Evolutionary conservation across 2,888 invertebrate species (phyloP), one percentile per base, ranked within the genome.

Genomic region (Chorisops tibialis): DNA sequence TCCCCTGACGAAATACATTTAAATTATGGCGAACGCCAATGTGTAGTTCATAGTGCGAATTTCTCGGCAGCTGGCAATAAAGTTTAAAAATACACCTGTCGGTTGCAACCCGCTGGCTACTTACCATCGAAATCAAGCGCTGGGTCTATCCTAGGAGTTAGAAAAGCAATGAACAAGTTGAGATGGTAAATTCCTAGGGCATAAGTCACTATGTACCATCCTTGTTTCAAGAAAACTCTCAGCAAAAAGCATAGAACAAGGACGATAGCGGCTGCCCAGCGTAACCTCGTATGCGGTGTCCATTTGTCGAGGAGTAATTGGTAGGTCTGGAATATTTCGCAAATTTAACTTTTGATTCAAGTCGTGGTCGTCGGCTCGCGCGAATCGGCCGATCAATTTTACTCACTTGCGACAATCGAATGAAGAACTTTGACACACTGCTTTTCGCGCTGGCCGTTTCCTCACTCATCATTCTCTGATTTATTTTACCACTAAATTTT

Each of bases 131-230:
- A 91, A 80, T 94, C 93, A 83, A 93, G 87, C 43, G 94, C 94
- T 68, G 98, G 99, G 85, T 99, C 98, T 75, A 98, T 96, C 85
- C 97, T 98, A 74, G 99, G 99, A 73, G 99, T 96, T 69, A 99
- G 86, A 85, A 99, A 99, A 81, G 97, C 96, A 83, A 99, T 96
- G 82, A 99, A 97, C 79, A 99, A 84, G 82, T 99, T 99, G 78
- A 99, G 85, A 79, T 99, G 94, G 81, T 98, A 99, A 76, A 99
- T 99, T 71, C 98, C 98, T 79, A 99, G 82, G 30, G 96, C 99
- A 81, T 99, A 99, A 70, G 97, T 96, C 65, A 99, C 89, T 72
- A 99, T 99, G 79, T 99, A 99, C 96, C 98, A 99, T 69, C 99
- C 99, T 93, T 99, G 93, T 75, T 88, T 85, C 69, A 89, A 79